Base-by-base conservation (phyloP, 2,888 invertebrate genomes). In the Nomada hirtipes region DNA sequence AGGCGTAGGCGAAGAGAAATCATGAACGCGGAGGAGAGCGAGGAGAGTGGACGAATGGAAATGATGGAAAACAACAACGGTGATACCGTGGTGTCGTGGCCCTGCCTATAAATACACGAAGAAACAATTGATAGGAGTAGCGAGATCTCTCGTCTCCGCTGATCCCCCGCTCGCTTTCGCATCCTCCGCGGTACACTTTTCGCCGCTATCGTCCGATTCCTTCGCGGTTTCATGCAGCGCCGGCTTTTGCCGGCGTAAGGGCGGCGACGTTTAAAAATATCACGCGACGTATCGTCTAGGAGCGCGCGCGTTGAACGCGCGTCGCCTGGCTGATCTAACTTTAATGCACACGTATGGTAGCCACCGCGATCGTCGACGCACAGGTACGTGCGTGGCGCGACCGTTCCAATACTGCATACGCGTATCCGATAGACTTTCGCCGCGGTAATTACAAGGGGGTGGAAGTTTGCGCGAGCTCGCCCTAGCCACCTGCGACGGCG, bases 31-130 rank as follows among this genome's bases (percentile, higher is more conserved):
- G 52, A 29, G 47, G 20, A 20, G 67, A 29, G 63, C n/a, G 26
- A 26, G 26, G 26, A 26, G 26, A 26, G 26, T 11, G 29, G 75
- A 70, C 57, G 75, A 60, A 69, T 89, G 84, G 88, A 89, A 88
- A 86, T 77, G 65, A 80, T 90, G 90, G 91, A 91, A 91, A 92
- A 92, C 91, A 92, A 92, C 89, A 92, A 91, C 90, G 85, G 87
- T 86, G 92, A 92, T 92, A 90, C 85, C 84, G 82, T 82, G 86
- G 86, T 91, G 87, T 90, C 89, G 87, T 88, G 90, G 89, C 89
- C 86, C 87, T 87, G 89, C 89, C 92, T 92, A 92, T 92, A 92
- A 92, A 92, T 92, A 92, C 90, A 87, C 83, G 87, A 89, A 89
- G 89, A 87, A 90, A 86, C 89, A 90, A 90, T 92, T 92, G 91